phyloP scores from a whole-genome alignment of 2,888 invertebrate genomes.

The Yponomeuta malinellus region DNA sequence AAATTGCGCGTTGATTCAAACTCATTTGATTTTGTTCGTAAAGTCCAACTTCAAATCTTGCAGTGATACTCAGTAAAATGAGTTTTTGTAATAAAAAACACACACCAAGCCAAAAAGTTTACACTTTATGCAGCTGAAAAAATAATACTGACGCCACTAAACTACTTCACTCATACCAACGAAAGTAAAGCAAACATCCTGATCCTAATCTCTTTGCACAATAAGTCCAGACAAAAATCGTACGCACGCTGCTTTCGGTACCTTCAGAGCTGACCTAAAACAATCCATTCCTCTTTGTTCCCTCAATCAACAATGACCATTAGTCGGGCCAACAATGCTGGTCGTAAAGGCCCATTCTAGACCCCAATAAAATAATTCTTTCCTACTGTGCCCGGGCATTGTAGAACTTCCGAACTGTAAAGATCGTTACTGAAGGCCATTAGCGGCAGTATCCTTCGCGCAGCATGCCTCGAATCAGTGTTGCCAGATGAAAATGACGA shows the following conservation, averaged over 20 bases:
- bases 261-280: constrained; percentile 35
- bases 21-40: no score
- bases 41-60: no score
- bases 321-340: constrained; percentile 37
- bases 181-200: neutral
- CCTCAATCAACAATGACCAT: constrained; percentile 28
- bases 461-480: neutral
- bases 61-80: no score
- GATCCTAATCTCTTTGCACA: constrained; percentile 35
- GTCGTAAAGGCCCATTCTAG: constrained; percentile 61
- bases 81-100: no score
- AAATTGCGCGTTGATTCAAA: no score
- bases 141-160: neutral
- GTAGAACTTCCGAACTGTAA: constrained; percentile 66
- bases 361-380: constrained; percentile 61
- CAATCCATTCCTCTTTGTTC: constrained; percentile 25
- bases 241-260: constrained; percentile 40
- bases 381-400: constrained; percentile 63
- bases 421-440: constrained; percentile 43
- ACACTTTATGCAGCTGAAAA: no score
- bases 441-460: constrained; percentile 38
- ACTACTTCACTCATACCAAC: neutral
- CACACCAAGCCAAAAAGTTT: no score
- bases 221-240: constrained; percentile 31
- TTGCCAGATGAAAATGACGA: no score